Conservation (phyloP, 2,113 vertebrate genomes). For the Dicerorhinus sumatrensis region DNA sequence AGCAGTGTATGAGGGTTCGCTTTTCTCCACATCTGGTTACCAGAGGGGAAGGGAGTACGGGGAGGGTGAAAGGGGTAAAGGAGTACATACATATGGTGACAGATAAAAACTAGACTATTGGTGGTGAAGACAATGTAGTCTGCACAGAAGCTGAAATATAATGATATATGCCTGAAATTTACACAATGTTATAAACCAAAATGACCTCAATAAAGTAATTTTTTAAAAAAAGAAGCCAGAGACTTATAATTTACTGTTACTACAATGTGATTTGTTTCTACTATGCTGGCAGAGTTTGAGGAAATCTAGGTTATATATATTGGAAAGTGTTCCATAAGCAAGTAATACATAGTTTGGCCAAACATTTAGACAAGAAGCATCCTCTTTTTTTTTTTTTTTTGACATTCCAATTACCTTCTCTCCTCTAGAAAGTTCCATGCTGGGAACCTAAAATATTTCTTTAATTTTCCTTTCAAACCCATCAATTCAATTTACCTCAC, state of each 20-base stretch:
- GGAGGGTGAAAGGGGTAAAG: too few species aligned
- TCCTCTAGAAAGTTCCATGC: constrained; percentile 2
- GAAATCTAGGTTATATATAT: not conserved
- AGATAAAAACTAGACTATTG: too few species aligned
- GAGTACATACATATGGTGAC: too few species aligned
- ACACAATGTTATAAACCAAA: too few species aligned
- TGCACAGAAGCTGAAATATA: too few species aligned
- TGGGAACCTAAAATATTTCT: not conserved
- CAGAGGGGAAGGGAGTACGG: too few species aligned
- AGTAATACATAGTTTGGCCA: not conserved
- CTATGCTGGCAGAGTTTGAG: not conserved
- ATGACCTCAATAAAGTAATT: too few species aligned
- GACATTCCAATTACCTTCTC: not conserved
- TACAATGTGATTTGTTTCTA: not conserved
- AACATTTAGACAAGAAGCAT: not conserved
- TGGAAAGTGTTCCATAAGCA: not conserved
- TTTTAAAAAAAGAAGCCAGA: not conserved
- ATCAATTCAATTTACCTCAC: not conserved
- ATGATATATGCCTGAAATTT: too few species aligned
- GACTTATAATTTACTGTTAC: not conserved
- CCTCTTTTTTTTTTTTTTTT: not conserved
- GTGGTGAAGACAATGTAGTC: too few species aligned
- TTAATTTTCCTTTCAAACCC: constrained; percentile 32
- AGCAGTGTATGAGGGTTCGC: too few species aligned
- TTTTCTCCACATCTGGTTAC: too few species aligned